Evolutionary conservation across 1,140 invertebrate genomes (phyloP).

Genomic region (Plectrocnemia conspersa): DNA sequence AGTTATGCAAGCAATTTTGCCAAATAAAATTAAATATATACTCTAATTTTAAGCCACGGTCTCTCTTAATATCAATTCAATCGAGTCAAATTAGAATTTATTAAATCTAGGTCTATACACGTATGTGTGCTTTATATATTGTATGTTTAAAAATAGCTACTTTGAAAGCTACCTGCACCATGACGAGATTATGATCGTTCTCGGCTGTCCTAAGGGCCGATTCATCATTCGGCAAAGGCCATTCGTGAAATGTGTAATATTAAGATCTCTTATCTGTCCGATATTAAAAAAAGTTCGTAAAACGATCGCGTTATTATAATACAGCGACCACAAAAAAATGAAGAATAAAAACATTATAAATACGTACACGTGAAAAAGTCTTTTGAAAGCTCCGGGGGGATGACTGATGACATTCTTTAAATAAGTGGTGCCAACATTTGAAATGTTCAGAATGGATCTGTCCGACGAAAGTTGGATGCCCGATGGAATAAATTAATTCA

Average conservation of each 20-base stretch:
- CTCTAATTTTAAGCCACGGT: background rate
- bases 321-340: background rate
- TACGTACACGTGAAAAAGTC: constrained; percentile 7
- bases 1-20: no score
- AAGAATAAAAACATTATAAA: background rate
- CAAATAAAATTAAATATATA: background rate
- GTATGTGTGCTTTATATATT: no score
- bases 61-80: no score
- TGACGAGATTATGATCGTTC: constrained; percentile 26
- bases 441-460: constrained; percentile 30
- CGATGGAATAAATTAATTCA: no score
- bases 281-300: constrained; percentile 29
- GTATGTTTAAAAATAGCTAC: background rate
- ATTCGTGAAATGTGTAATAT: constrained; percentile 34
- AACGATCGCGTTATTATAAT: constrained; percentile 20
- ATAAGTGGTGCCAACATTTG: constrained; percentile 22
- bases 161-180: constrained; percentile 16
- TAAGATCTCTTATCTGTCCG: constrained; percentile 30
- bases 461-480: no score
- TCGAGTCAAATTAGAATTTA: no score
- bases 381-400: constrained; percentile 10
- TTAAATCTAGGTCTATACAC: no score
- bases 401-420: constrained; percentile 34
- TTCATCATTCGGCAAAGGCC: constrained; percentile 30
- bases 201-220: constrained; percentile 13